These are phyloP conservation scores for Hipposideros armiger DNA, from an alignment of 2,113 vertebrate genomes.

Conservation along the genomic window DNA sequence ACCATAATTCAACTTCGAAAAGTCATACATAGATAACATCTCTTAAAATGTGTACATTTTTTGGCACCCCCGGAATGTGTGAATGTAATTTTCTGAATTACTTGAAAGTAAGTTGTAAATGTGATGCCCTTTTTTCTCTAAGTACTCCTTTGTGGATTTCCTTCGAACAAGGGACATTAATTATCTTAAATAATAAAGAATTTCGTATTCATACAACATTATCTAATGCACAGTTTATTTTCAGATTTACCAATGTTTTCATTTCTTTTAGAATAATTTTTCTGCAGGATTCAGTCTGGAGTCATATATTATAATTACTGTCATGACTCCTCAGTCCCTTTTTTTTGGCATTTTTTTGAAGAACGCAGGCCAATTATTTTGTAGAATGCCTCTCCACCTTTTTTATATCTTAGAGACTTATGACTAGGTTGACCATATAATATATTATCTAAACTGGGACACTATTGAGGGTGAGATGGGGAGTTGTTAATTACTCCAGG, in stretches of 20 bases:
- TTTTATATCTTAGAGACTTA: conserved; percentile 49
- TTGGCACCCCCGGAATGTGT: background rate
- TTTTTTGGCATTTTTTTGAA: background rate
- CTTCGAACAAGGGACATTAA: background rate
- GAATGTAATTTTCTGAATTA: conserved; percentile 35
- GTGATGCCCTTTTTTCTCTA: background rate
- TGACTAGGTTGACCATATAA: background rate
- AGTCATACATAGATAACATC: too few species aligned
- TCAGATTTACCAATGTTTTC: background rate
- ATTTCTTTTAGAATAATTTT: conserved; percentile 12
- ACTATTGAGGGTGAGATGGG: background rate
- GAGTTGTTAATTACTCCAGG: background rate
- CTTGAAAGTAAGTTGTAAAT: background rate
- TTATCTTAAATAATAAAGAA: conserved; percentile 31
- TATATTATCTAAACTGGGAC: conserved; percentile 33
- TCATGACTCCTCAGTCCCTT: background rate
- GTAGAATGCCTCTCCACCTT: background rate
- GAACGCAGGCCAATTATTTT: background rate
- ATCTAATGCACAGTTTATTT: background rate
- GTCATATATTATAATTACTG: background rate
- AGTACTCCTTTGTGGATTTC: background rate
- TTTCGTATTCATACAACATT: background rate
- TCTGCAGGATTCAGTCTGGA: background rate
- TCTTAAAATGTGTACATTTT: too few species aligned
- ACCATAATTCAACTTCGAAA: too few species aligned